These are phyloP conservation scores for Sarcophaga caerulescens DNA, from an alignment of 2,888 invertebrate genomes.

Conservation along the genomic window DNA sequence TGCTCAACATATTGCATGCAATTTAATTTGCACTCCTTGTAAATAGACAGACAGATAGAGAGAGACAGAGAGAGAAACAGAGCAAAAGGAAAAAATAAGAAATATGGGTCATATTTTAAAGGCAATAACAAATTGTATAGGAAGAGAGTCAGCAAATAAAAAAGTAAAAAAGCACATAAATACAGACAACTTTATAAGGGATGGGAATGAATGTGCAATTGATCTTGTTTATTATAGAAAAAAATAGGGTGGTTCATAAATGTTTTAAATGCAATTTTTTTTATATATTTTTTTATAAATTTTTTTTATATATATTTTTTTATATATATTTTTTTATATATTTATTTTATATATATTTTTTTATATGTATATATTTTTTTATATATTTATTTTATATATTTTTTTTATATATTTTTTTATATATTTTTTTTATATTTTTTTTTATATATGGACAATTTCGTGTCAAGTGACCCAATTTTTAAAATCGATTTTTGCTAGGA, in stretches of 20 bases:
- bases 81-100: not conserved
- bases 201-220: no score
- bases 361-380: no score
- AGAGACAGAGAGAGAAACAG: not conserved
- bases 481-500: no score
- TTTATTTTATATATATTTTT: no score
- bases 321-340: not conserved
- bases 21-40: conserved; percentile 61
- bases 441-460: no score
- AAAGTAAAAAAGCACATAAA: conserved; percentile 10
- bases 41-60: not conserved
- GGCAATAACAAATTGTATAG: conserved; percentile 6
- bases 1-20: conserved; percentile 53
- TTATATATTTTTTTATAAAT: not conserved
- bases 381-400: no score
- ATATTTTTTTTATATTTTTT: no score
- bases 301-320: not conserved
- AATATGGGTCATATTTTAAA: conserved; percentile 62
- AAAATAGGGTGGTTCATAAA: no score
- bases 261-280: no score
- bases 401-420: no score
- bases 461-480: no score
- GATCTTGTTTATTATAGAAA: no score
- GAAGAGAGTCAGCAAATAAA: not conserved
- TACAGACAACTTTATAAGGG: not conserved